Conservation (phyloP, 2,113 vertebrate genomes). For the Lagopus leucura region DNA sequence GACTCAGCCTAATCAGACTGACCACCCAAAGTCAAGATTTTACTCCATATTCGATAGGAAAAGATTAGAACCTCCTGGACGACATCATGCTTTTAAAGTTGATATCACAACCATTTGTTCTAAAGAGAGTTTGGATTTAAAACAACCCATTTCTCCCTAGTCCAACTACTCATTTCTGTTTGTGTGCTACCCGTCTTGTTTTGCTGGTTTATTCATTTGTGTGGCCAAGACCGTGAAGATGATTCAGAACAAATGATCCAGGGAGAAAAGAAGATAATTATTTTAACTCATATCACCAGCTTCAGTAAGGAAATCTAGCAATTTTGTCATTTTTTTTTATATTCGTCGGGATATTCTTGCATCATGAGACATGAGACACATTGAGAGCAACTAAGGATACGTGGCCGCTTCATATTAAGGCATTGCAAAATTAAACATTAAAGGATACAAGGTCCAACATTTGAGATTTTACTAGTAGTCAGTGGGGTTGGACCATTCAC, state of each 20-base stretch:
- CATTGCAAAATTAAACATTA: background rate
- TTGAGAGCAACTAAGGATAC: background rate
- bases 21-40: background rate
- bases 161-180: background rate
- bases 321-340: background rate
- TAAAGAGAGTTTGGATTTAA: background rate
- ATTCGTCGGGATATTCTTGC: background rate
- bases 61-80: background rate
- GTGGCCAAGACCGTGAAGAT: background rate
- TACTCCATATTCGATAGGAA: background rate
- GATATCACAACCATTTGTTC: background rate
- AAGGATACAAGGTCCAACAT: background rate
- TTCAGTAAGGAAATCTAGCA: background rate
- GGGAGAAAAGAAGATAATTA: background rate
- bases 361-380: background rate
- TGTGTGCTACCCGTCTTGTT: background rate
- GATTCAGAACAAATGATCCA: background rate
- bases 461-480: background rate
- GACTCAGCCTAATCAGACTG: background rate
- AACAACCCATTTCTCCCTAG: background rate
- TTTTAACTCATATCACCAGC: background rate
- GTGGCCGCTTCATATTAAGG: background rate
- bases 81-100: background rate
- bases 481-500: background rate
- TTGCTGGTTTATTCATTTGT: background rate